Conservation (phyloP, 2,797 vertebrate species). For the Enteromius anoplus region DNA sequence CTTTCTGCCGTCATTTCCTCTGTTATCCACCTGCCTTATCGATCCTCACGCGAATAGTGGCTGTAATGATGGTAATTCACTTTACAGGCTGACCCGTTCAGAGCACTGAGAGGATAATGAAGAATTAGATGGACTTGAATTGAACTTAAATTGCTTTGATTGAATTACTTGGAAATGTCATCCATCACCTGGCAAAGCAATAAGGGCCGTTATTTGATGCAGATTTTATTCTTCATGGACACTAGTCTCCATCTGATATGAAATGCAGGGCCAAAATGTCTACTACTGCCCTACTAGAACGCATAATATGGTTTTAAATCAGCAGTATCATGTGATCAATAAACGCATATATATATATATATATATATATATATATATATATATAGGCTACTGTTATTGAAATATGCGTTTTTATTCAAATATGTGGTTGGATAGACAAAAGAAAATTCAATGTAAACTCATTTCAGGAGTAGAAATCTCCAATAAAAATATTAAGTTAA, state of each 20-base stretch:
- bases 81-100: conserved; percentile 46
- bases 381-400: background rate
- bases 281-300: background rate
- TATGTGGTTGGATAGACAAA: background rate
- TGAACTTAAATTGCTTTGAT: conserved; percentile 59
- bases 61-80: conserved; percentile 57
- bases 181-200: conserved; percentile 58
- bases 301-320: background rate
- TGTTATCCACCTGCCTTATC: conserved; percentile 56
- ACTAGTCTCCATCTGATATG: conserved; percentile 45
- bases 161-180: conserved; percentile 60
- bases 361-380: background rate
- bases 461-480: background rate
- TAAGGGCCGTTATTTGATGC: conserved; percentile 49
- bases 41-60: conserved; percentile 57
- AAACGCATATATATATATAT: background rate
- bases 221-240: conserved; percentile 49
- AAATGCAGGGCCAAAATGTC: conserved; percentile 43
- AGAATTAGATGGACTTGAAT: conserved; percentile 56
- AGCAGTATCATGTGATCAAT: background rate
- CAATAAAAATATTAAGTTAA: background rate
- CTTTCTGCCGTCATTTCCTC: conserved; percentile 53
- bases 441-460: background rate
- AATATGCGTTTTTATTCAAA: background rate
- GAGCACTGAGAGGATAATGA: conserved; percentile 56